A percentile compares a stretch with the other conserved stretches of the same genome.
These are phyloP conservation scores for Eugnorisma glareosa DNA, from an alignment of 2,888 invertebrate species.

Conservation along the genomic window DNA sequence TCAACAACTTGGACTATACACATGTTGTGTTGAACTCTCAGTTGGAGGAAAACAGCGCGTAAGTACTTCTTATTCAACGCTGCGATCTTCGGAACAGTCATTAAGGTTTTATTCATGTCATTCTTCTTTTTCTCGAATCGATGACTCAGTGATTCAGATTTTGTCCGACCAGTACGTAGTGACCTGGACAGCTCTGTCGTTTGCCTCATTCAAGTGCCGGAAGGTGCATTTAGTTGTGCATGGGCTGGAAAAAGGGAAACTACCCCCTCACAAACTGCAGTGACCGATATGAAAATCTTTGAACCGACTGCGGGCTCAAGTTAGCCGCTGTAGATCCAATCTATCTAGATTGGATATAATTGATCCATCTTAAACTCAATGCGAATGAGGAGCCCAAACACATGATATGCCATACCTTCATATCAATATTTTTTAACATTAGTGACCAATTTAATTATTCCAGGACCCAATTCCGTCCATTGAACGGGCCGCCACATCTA, in stretches of 20 bases:
- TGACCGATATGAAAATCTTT: neutral
- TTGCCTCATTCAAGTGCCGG: neutral
- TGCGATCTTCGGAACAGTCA: neutral
- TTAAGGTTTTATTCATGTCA: neutral
- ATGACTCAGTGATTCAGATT: neutral
- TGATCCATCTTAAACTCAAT: neutral
- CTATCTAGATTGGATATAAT: neutral
- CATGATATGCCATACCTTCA: neutral
- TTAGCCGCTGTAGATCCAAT: neutral
- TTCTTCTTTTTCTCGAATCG: neutral
- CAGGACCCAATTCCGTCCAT: conserved; percentile 76
- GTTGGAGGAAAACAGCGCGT: conserved; percentile 74
- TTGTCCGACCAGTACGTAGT: neutral
- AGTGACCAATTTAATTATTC: neutral
- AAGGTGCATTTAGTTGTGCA: neutral
- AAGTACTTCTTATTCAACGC: conserved; percentile 65
- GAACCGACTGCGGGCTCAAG: neutral
- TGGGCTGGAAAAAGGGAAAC: neutral
- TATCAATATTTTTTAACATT: neutral
- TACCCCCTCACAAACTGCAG: neutral
- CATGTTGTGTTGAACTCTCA: conserved; percentile 77
- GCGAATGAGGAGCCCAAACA: neutral
- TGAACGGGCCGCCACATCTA: conserved; percentile 77
- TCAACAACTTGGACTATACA: conserved; percentile 77
- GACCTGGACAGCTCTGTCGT: neutral